These are phyloP conservation scores for Etheostoma nigrum DNA, from an alignment of 2,797 vertebrate genomes.

Conservation along the genomic window DNA sequence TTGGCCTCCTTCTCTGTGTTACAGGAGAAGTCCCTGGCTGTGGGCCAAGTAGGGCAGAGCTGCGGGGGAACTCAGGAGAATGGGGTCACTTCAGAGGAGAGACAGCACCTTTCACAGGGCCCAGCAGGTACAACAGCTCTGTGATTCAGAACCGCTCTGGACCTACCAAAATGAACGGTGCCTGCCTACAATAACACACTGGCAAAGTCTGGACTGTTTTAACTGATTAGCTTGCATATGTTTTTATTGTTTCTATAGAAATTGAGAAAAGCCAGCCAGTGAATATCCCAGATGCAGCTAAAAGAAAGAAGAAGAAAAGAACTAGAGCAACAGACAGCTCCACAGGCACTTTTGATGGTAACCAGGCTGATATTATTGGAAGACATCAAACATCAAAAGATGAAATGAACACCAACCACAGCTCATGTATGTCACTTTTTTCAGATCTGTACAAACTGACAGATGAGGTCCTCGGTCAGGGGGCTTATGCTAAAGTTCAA, in stretches of 20 bases:
- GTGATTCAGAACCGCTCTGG: not conserved
- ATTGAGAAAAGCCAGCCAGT: conserved; percentile 92
- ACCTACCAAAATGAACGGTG: not conserved
- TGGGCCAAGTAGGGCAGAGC: conserved; percentile 78
- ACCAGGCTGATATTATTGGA: not conserved
- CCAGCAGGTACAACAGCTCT: conserved; percentile 66
- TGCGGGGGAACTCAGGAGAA: conserved; percentile 58
- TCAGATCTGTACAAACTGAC: conserved; percentile 94
- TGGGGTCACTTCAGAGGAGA: conserved; percentile 54
- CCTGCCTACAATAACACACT: not conserved
- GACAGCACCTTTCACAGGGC: conserved; percentile 58
- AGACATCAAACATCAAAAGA: not conserved
- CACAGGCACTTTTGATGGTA: conserved; percentile 93
- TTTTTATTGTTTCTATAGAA: conserved; percentile 74
- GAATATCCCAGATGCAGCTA: conserved; percentile 87
- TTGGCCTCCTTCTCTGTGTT: conserved; percentile 61
- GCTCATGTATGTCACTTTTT: conserved; percentile 21
- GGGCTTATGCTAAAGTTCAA: conserved; percentile 96
- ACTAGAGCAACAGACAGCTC: conserved; percentile 89
- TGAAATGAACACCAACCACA: not conserved
- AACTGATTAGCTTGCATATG: conserved; percentile 1
- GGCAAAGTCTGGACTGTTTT: conserved; percentile 1
- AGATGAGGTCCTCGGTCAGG: conserved; percentile 94
- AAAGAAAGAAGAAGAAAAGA: conserved; percentile 94
- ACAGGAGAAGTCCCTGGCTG: conserved; percentile 78